A percentile compares a stretch with the other conserved stretches of the same genome.
These are phyloP conservation scores for Catagonus wagneri DNA, from an alignment of 2,113 vertebrate species.

Conservation along the genomic window DNA sequence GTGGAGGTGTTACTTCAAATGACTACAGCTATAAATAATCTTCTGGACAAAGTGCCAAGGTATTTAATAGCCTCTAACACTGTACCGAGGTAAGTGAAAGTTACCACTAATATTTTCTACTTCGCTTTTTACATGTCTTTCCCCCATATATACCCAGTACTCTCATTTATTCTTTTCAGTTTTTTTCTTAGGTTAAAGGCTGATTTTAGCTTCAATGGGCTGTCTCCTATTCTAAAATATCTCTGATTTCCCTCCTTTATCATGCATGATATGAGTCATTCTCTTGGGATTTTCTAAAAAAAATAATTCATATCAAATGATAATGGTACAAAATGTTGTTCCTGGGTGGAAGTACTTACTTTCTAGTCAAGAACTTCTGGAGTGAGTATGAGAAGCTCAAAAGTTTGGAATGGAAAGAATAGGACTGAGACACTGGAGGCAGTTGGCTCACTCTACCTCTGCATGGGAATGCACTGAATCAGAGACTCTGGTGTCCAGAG, in stretches of 20 bases:
- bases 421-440: no score
- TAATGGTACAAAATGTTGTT: neutral
- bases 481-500: fast-evolving
- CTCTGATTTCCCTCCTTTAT: neutral
- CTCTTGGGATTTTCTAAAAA: neutral
- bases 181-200: neutral
- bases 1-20: neutral
- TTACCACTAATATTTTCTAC: neutral
- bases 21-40: neutral
- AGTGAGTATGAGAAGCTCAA: neutral
- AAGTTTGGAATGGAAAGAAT: neutral
- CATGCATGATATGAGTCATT: neutral
- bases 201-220: neutral
- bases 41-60: neutral
- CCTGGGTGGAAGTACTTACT: neutral
- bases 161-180: neutral
- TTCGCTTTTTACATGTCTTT: neutral
- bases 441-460: neutral
- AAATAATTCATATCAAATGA: neutral
- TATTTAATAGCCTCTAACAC: neutral
- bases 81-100: neutral
- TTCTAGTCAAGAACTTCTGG: neutral
- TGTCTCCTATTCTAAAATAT: neutral
- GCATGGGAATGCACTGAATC: fast-evolving
- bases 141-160: fast-evolving